Percentiles rank a stretch among this genome's conserved stretches.
phyloP scores from a whole-genome alignment of 2,797 vertebrate genomes.

The Vultur gryphus region DNA sequence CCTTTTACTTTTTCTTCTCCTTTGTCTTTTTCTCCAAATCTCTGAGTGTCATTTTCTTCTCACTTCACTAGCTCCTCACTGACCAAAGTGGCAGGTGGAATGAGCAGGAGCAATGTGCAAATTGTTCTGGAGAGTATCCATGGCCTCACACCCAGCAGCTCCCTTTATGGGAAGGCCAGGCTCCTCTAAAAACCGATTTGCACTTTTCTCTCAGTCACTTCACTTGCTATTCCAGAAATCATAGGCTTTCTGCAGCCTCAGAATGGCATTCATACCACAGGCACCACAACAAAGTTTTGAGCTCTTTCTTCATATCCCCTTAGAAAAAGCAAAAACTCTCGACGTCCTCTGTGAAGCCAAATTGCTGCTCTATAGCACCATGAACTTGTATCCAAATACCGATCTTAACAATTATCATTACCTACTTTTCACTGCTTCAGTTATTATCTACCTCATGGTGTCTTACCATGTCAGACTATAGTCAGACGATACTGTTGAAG shows the following conservation, averaged over 20 bases:
- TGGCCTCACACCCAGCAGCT: background rate
- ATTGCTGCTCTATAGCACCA: background rate
- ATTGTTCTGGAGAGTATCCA: background rate
- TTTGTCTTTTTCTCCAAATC: background rate
- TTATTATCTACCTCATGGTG: background rate
- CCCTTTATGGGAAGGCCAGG: background rate
- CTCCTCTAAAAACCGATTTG: background rate
- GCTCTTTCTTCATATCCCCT: background rate
- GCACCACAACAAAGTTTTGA: background rate
- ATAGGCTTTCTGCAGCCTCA: background rate
- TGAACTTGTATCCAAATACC: background rate
- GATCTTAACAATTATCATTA: background rate
- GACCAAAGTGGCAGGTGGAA: slow-evolving; percentile 3
- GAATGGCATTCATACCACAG: background rate
- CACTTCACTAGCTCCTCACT: slow-evolving; percentile 1
- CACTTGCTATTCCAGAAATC: background rate
- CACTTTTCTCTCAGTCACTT: background rate
- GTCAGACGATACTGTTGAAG: background rate
- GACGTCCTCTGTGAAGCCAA: background rate
- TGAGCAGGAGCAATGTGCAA: background rate
- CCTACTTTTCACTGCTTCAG: background rate
- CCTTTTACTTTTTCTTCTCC: background rate
- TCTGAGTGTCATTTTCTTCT: slow-evolving; percentile 13
- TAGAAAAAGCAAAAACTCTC: background rate
- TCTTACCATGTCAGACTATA: background rate